Conservation (phyloP, 92 coral and sea anemone genomes). For the Phenganax subtilis region DNA sequence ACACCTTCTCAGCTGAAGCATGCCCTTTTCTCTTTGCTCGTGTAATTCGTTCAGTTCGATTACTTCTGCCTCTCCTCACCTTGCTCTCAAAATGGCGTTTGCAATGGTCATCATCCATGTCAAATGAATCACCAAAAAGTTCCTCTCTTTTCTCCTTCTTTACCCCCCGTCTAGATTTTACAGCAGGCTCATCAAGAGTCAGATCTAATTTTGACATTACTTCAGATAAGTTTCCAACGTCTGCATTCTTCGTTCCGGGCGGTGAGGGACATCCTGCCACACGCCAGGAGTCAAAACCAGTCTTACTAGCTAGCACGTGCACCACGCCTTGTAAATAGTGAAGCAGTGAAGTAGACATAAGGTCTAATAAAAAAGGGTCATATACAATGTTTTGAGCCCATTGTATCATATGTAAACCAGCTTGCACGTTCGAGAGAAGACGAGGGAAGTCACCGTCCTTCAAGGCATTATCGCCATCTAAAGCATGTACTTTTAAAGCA, state of each 20-base stretch:
- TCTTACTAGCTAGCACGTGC: conserved; percentile 28
- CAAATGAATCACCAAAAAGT: background rate
- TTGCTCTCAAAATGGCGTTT: background rate
- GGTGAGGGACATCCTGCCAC: conserved; percentile 13
- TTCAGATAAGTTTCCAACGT: conserved; percentile 19
- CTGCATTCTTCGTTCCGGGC: background rate
- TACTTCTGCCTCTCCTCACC: background rate
- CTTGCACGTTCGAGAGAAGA: conserved; percentile 21
- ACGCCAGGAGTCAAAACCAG: conserved; percentile 28
- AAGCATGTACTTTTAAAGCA: conserved; percentile 11
- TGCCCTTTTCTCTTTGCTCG: background rate
- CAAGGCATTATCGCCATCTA: conserved; percentile 32
- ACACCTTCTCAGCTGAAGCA: background rate
- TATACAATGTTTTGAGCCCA: conserved; percentile 11
- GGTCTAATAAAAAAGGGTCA: conserved; percentile 11
- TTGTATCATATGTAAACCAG: conserved; percentile 21
- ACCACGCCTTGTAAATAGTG: conserved; percentile 32
- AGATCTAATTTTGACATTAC: conserved; percentile 14
- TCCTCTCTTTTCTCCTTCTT: background rate
- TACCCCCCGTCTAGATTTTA: background rate
- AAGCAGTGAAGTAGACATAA: conserved; percentile 25
- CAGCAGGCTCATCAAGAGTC: background rate
- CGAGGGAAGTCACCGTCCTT: conserved; percentile 25
- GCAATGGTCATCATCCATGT: background rate
- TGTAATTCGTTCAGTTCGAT: background rate